Percentiles rank a stretch among this genome's conserved stretches.
Conservation (phyloP, 2,888 invertebrate genomes). For the Ecliptopera silaceata region DNA sequence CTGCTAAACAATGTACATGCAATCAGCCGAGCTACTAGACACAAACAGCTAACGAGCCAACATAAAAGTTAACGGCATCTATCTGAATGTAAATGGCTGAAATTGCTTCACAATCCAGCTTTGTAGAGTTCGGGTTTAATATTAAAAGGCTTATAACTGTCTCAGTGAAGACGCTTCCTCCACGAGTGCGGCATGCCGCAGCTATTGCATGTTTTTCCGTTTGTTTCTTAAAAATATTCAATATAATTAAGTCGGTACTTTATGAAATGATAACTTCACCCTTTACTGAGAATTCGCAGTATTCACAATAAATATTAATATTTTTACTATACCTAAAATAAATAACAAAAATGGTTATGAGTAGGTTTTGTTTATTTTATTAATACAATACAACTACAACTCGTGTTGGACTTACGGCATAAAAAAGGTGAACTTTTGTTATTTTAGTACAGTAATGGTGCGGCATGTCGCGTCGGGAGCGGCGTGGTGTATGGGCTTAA, state of each 20-base stretch:
- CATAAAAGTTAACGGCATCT: constrained; percentile 15
- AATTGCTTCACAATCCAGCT: constrained; percentile 36
- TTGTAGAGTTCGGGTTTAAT: constrained; percentile 43
- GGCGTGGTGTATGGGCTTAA: neutral
- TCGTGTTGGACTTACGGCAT: too few relatives aligned
- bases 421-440: too few relatives aligned
- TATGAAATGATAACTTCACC: too few relatives aligned
- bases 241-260: too few relatives aligned
- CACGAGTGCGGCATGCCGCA: neutral
- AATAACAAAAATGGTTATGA: too few relatives aligned
- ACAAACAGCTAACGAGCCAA: constrained; percentile 9
- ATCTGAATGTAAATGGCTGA: constrained; percentile 20
- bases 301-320: too few relatives aligned
- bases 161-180: constrained; percentile 25
- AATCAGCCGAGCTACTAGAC: neutral
- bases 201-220: too few relatives aligned
- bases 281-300: too few relatives aligned
- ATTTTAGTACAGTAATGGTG: neutral
- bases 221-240: too few relatives aligned
- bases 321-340: too few relatives aligned
- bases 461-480: neutral
- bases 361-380: too few relatives aligned
- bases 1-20: constrained; percentile 12
- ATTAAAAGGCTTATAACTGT: constrained; percentile 55
- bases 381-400: too few relatives aligned